Evolutionary conservation across 2,113 vertebrate species (phyloP).

Genomic region (Myodes glareolus): DNA sequence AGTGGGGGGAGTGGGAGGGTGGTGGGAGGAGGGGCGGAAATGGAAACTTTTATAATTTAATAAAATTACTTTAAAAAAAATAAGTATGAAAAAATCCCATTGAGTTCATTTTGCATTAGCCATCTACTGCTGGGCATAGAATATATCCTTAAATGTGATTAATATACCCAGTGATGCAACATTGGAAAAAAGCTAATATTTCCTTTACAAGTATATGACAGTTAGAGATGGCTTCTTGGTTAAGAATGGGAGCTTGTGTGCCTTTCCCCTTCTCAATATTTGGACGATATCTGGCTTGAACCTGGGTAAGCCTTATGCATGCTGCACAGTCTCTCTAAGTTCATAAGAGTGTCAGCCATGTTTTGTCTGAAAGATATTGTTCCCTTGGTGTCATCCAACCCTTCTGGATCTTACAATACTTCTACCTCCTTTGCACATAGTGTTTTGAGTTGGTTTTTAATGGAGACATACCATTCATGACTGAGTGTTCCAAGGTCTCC

Average conservation of each 20-base stretch:
- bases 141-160: not conserved
- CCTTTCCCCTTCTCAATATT: not conserved
- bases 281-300: not conserved
- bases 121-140: not conserved
- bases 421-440: not conserved
- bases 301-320: not conserved
- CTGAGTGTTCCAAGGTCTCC: not conserved
- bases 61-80: too few relatives aligned
- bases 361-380: not conserved
- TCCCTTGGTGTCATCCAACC: not conserved
- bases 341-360: not conserved
- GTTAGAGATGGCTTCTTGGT: not conserved
- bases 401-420: too few relatives aligned
- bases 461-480: not conserved
- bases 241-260: not conserved
- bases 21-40: too few relatives aligned
- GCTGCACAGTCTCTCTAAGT: not conserved
- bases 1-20: too few relatives aligned
- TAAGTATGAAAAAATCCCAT: not conserved
- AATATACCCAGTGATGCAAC: not conserved
- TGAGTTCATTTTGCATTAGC: not conserved
- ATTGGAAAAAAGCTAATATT: not conserved
- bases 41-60: too few relatives aligned
- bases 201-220: not conserved
- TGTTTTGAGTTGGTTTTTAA: not conserved